phyloP scores from a whole-genome alignment of 1,140 invertebrate genomes.

The Megalonaias nervosa region DNA sequence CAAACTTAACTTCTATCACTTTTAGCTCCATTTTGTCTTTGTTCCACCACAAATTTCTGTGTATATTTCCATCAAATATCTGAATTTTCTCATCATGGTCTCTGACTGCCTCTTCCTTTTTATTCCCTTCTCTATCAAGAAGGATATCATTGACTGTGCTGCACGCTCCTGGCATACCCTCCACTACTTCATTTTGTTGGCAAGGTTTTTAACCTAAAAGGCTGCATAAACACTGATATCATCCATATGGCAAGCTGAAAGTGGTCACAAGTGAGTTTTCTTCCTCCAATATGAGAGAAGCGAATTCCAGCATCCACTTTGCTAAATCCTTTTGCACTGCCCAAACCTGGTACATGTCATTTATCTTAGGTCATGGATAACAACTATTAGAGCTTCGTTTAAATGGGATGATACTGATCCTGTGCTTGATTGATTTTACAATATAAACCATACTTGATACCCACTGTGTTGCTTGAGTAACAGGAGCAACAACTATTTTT shows the following conservation, averaged over 20 bases:
- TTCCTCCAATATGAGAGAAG: conserved; percentile 32
- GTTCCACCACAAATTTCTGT: no score
- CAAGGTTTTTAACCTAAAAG: conserved; percentile 37
- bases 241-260: conserved; percentile 32
- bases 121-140: conserved; percentile 9
- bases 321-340: conserved; percentile 33
- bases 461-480: conserved; percentile 45
- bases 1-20: no score
- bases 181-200: conserved; percentile 65
- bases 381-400: conserved; percentile 37
- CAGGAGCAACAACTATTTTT: conserved; percentile 32
- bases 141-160: conserved; percentile 67
- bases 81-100: no score
- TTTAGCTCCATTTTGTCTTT: no score
- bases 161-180: conserved; percentile 38
- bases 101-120: not conserved
- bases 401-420: conserved; percentile 34
- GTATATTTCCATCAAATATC: no score
- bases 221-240: conserved; percentile 37
- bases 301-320: conserved; percentile 30
- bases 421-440: conserved; percentile 5
- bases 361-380: conserved; percentile 31
- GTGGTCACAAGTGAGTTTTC: conserved; percentile 19
- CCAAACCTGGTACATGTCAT: conserved; percentile 26
- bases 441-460: conserved; percentile 32